Conservation (phyloP, 2,888 invertebrate species). For the Amaurobius ferox region DNA sequence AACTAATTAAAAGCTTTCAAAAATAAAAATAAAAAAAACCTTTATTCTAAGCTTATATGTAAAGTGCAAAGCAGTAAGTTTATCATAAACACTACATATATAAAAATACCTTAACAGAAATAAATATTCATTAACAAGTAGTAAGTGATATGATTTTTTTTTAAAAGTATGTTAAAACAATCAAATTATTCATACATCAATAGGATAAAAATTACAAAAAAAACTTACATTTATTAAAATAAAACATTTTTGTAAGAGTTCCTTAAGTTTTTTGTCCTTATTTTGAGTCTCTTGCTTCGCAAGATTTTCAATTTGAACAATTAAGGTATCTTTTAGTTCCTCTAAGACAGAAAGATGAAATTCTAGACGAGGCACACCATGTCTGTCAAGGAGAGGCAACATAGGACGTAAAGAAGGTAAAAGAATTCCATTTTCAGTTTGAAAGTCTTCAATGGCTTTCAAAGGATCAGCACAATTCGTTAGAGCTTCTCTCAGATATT, state of each 20-base stretch:
- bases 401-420: constrained; percentile 95
- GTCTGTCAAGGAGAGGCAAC: constrained; percentile 94
- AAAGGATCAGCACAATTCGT: constrained; percentile 97
- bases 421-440: constrained; percentile 84
- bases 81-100: too few species aligned
- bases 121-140: neutral
- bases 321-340: constrained; percentile 85
- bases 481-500: constrained; percentile 91
- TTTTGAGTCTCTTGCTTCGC: constrained; percentile 83
- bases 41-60: too few species aligned
- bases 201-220: neutral
- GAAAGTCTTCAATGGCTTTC: constrained; percentile 99
- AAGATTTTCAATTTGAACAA: constrained; percentile 89
- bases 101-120: neutral
- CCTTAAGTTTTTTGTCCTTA: constrained; percentile 90
- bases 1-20: too few species aligned
- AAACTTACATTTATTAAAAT: constrained; percentile 89
- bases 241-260: constrained; percentile 93
- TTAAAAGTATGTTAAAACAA: neutral
- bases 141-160: neutral
- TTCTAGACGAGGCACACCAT: constrained; percentile 93
- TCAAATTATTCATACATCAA: neutral
- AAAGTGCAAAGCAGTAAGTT: too few species aligned
- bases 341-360: constrained; percentile 96
- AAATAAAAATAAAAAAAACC: too few species aligned